Conservation (phyloP, 1,140 invertebrate species). For the Lysiphlebus fabarum region DNA sequence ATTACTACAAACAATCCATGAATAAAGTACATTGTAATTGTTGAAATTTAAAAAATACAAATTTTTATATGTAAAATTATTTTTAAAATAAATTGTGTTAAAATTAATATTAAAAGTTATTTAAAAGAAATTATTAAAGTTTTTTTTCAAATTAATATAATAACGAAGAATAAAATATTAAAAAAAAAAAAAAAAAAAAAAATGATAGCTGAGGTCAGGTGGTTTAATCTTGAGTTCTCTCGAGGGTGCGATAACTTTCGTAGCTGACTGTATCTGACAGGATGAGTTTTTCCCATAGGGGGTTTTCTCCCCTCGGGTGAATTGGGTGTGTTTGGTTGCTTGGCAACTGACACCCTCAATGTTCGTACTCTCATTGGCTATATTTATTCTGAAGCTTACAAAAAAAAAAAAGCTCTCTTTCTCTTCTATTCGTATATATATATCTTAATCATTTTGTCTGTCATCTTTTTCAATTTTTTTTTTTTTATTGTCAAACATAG, state of each 20-base stretch:
- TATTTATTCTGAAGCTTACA: conserved; percentile 26
- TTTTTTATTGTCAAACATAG: too few relatives aligned
- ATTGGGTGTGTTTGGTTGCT: conserved; percentile 46
- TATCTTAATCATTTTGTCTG: conserved; percentile 26
- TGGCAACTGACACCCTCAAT: conserved; percentile 53
- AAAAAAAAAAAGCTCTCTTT: conserved; percentile 24
- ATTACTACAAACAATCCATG: too few relatives aligned
- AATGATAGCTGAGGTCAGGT: conserved; percentile 16
- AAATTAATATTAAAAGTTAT: too few relatives aligned
- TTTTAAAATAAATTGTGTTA: too few relatives aligned
- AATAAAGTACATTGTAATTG: too few relatives aligned
- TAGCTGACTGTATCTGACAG: conserved; percentile 29
- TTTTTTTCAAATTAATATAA: too few relatives aligned
- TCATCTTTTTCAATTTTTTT: too few relatives aligned
- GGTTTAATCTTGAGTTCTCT: conserved; percentile 20
- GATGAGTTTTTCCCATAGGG: conserved; percentile 30
- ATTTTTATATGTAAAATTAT: too few relatives aligned
- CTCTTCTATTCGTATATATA: conserved; percentile 5
- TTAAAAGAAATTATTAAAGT: too few relatives aligned
- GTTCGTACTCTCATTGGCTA: conserved; percentile 43
- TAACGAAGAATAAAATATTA: too few relatives aligned
- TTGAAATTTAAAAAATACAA: too few relatives aligned
- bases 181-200: neutral
- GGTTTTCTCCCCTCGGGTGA: conserved; percentile 38
- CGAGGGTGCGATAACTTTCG: conserved; percentile 32